phyloP scores from a whole-genome alignment of 2,888 invertebrate species.

The Latrodectus hesperus region DNA sequence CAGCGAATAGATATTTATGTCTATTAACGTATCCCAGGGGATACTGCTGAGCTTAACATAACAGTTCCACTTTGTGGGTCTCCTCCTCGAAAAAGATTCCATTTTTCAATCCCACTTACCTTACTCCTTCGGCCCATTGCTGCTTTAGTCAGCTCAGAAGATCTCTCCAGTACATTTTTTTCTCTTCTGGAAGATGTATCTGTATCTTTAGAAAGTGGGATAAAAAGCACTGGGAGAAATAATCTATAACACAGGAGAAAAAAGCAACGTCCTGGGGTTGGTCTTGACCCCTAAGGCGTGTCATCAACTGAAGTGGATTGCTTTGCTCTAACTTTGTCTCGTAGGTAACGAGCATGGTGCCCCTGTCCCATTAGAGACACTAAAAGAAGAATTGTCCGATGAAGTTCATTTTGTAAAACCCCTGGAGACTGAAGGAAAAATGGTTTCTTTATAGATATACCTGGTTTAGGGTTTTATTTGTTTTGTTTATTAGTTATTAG shows the following conservation, averaged over 20 bases:
- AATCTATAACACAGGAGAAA: conserved; percentile 27
- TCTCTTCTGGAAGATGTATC: too few species aligned
- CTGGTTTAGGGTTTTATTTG: too few species aligned
- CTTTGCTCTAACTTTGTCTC: conserved; percentile 35
- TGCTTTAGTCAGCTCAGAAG: background rate
- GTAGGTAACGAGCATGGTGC: conserved; percentile 59
- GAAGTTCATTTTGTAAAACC: conserved; percentile 39
- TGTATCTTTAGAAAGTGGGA: background rate
- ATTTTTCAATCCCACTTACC: conserved; percentile 28
- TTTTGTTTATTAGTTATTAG: too few species aligned
- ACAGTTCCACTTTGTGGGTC: conserved; percentile 30
- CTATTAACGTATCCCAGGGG: conserved; percentile 19
- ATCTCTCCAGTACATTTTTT: background rate
- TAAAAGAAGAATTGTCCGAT: conserved; percentile 51
- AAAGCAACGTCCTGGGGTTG: conserved; percentile 21
- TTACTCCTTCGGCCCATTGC: conserved; percentile 5
- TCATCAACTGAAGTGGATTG: conserved; percentile 62
- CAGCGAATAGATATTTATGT: too few species aligned
- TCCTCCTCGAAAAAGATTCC: conserved; percentile 19
- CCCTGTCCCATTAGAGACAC: conserved; percentile 51
- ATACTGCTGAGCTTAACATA: conserved; percentile 40
- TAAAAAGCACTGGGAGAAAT: conserved; percentile 27
- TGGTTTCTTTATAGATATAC: background rate
- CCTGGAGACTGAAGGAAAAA: conserved; percentile 1
- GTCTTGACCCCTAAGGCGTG: conserved; percentile 60